These are phyloP conservation scores for Sciaenops ocellatus DNA, from an alignment of 2,797 vertebrate species.

Conservation along the genomic window DNA sequence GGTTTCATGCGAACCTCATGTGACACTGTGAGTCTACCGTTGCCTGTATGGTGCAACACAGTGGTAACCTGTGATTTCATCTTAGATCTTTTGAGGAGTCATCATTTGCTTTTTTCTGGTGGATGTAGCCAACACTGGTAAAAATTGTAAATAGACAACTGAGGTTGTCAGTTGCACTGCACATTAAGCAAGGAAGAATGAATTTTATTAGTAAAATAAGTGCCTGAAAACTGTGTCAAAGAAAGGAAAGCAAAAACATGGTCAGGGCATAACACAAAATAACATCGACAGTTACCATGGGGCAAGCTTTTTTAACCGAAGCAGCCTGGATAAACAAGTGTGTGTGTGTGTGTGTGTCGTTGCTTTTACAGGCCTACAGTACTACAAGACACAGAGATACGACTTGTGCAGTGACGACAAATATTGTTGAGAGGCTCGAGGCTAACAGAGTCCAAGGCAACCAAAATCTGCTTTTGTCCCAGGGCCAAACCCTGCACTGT, in stretches of 20 bases:
- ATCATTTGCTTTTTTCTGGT: neutral
- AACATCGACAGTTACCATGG: slow-evolving; percentile 78
- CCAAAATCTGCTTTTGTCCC: slow-evolving; percentile 79
- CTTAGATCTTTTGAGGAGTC: slow-evolving; percentile 16
- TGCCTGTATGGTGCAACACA: slow-evolving; percentile 44
- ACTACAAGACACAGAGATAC: slow-evolving; percentile 73
- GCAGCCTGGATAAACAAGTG: slow-evolving; percentile 74
- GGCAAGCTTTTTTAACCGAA: slow-evolving; percentile 77
- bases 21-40: slow-evolving; percentile 13
- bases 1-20: slow-evolving; percentile 7
- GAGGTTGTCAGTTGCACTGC: neutral
- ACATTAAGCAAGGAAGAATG: neutral
- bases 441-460: slow-evolving; percentile 77
- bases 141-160: neutral
- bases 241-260: slow-evolving; percentile 34
- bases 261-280: slow-evolving; percentile 66
- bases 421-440: slow-evolving; percentile 70
- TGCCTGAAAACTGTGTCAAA: neutral
- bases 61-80: slow-evolving; percentile 30
- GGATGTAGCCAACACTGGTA: neutral
- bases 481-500: slow-evolving; percentile 75
- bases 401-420: slow-evolving; percentile 76
- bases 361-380: slow-evolving; percentile 47
- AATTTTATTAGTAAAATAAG: neutral
- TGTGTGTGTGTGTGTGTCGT: slow-evolving; percentile 43